Conservation (phyloP, 2,113 vertebrate genomes). For the Takifugu flavidus region DNA sequence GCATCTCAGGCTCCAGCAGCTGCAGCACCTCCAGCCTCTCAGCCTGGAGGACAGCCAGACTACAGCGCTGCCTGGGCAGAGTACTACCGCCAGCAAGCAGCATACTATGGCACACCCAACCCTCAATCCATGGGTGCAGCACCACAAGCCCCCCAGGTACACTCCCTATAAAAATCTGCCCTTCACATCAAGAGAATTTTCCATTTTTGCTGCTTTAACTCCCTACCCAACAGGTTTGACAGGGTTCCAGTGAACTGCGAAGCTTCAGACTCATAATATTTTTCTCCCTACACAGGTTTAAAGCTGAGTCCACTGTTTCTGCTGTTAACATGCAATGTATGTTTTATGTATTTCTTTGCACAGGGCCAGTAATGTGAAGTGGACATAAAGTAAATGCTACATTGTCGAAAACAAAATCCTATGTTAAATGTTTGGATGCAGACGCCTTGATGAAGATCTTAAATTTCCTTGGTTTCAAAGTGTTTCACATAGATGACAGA, state of each 20-base stretch:
- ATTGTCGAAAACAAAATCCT: conserved; percentile 98
- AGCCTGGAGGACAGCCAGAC: conserved; percentile 90
- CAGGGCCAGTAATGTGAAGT: conserved; percentile 99
- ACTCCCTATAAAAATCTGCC: conserved; percentile 50
- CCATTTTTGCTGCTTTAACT: conserved; percentile 54
- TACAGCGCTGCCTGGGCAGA: conserved; percentile 98
- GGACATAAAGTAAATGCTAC: conserved; percentile 99
- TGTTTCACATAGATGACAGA: conserved; percentile 94
- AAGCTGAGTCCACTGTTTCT: conserved; percentile 81
- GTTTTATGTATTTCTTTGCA: conserved; percentile 99
- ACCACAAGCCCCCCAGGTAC: conserved; percentile 90
- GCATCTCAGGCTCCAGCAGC: conserved; percentile 80
- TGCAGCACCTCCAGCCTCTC: conserved; percentile 73
- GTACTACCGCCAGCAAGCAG: conserved; percentile 96
- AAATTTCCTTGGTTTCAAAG: conserved; percentile 98
- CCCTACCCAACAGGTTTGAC: conserved; percentile 81
- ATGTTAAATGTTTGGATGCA: conserved; percentile 99
- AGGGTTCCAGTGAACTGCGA: conserved; percentile 83
- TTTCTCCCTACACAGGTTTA: conserved; percentile 86
- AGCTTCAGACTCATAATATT: conserved; percentile 77
- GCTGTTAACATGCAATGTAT: conserved; percentile 98
- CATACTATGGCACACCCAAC: conserved; percentile 93
- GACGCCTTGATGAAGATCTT: conserved; percentile 99
- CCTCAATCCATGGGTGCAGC: conserved; percentile 93
- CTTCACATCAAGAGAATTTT: conserved; percentile 30